These are phyloP conservation scores for Synodontis membranacea DNA, from an alignment of 2,113 vertebrate genomes.

Conservation along the genomic window DNA sequence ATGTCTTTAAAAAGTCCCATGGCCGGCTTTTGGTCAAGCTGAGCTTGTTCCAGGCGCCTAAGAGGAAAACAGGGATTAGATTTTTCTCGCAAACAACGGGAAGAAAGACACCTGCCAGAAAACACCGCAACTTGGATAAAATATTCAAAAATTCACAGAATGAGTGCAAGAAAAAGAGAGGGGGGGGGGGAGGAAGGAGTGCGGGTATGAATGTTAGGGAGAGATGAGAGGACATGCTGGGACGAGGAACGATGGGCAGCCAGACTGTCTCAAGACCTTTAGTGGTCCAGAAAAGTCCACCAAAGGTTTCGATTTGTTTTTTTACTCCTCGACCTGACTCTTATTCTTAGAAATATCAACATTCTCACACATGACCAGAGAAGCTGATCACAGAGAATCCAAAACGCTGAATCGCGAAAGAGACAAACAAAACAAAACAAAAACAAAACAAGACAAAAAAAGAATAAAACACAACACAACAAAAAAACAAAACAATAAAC, in stretches of 20 bases:
- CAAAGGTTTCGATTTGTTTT: not conserved
- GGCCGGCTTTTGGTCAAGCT: conserved; percentile 90
- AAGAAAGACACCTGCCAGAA: not conserved
- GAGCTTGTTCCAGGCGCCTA: conserved; percentile 97
- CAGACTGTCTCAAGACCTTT: conserved; percentile 30
- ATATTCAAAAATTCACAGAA: not conserved
- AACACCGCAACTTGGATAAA: not conserved
- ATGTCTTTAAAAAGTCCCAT: conserved; percentile 93
- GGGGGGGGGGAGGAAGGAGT: not conserved
- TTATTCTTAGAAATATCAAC: not conserved
- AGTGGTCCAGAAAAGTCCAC: not conserved
- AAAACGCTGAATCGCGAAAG: not conserved
- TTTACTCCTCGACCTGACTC: not conserved
- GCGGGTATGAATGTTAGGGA: conserved; percentile 15
- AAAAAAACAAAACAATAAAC: no score
- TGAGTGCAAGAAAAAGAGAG: conserved; percentile 6
- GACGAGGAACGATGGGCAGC: not conserved
- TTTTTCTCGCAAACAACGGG: conserved; percentile 63
- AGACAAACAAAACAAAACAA: not conserved
- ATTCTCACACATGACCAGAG: not conserved
- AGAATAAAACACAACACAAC: no score
- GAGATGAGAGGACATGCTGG: conserved; percentile 18
- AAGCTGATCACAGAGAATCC: not conserved
- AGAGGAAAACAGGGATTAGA: conserved; percentile 79
- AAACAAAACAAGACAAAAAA: no score